Evolutionary conservation across 2,888 invertebrate genomes (phyloP), one percentile per base, ranked within the genome.

Genomic region (Diploptera punctata): DNA sequence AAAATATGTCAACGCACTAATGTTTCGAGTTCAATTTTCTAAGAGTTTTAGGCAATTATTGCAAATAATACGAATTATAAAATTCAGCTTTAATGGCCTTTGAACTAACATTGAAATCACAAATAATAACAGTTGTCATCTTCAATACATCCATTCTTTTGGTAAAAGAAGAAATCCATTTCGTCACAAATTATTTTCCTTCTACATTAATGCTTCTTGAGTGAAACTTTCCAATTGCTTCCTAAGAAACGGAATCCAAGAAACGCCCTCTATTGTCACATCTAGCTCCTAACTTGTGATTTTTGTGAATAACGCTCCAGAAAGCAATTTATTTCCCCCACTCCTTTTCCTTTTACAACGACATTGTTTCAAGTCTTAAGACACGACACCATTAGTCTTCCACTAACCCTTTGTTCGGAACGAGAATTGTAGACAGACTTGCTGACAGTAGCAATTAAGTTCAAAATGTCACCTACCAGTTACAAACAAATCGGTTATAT

Each of bases 331-430:
- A 52, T 52, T 52, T 52, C 13, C 24, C 24, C 52, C 13, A 9
- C 21, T n/a, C n/a, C n/a, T n/a, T n/a, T 24, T 24, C 24, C 52
- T 52, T 13, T 38, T 9, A 13, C 38, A 38, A 38, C 7, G 7
- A 38, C 38, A 38, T 38, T 52, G 52, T 52, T 52, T 52, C 52
- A 52, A 52, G 24, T 52, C 24, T 52, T 52, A 4, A 24, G 52
- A 52, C 21, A 52, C 52, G 52, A 52, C 52, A 24, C 24, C 52
- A 52, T 52, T 52, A 52, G 52, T 52, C 52, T 52, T 52, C 52
- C 13, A 52, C 49, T 19, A 19, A 18, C 18, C 0, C 19, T 49
- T 19, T 49, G 49, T 49, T 52, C 52, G 19, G 21, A 9, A 24
- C 24, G 52, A 24, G 24, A 52, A 24, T 1, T 24, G 21, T 21